Conservation (phyloP, 2,797 vertebrate species). For the Lateolabrax maculatus region DNA sequence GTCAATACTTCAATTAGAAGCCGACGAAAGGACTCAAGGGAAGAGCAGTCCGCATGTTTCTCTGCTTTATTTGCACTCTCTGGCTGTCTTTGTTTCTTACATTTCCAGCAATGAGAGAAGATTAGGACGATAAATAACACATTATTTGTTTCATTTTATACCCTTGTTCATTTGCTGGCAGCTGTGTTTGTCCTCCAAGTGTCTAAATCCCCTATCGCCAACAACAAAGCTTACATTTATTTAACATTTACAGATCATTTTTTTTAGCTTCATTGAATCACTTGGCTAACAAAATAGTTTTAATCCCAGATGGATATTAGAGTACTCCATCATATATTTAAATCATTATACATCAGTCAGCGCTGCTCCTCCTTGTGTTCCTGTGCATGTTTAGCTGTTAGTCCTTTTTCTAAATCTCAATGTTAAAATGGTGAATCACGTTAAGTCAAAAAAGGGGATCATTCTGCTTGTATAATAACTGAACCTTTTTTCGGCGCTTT, state of each 20-base stretch:
- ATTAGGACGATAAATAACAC: conserved; percentile 59
- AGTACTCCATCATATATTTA: conserved; percentile 27
- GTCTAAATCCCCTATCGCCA: conserved; percentile 23
- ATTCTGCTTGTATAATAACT: not conserved
- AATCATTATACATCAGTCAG: conserved; percentile 15
- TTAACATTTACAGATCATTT: conserved; percentile 26
- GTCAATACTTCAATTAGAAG: conserved; percentile 88
- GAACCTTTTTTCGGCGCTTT: not conserved
- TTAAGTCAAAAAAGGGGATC: conserved; percentile 6
- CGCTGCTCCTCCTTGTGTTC: not conserved
- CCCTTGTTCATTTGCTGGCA: conserved; percentile 35
- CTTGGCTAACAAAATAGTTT: conserved; percentile 20
- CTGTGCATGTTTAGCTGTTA: not conserved
- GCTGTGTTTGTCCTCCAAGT: conserved; percentile 35
- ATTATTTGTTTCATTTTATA: conserved; percentile 51
- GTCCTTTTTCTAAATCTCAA: conserved; percentile 6
- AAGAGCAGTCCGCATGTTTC: conserved; percentile 75
- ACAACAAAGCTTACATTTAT: conserved; percentile 40
- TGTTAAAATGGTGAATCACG: conserved; percentile 1
- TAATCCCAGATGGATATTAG: conserved; percentile 36
- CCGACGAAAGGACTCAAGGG: conserved; percentile 74
- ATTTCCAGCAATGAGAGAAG: conserved; percentile 45
- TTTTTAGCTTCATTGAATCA: conserved; percentile 24
- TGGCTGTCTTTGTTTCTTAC: conserved; percentile 49
- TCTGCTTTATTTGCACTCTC: conserved; percentile 70